Base-by-base conservation (phyloP, 2,113 vertebrate genomes). In the Toxotes chatareus region DNA sequence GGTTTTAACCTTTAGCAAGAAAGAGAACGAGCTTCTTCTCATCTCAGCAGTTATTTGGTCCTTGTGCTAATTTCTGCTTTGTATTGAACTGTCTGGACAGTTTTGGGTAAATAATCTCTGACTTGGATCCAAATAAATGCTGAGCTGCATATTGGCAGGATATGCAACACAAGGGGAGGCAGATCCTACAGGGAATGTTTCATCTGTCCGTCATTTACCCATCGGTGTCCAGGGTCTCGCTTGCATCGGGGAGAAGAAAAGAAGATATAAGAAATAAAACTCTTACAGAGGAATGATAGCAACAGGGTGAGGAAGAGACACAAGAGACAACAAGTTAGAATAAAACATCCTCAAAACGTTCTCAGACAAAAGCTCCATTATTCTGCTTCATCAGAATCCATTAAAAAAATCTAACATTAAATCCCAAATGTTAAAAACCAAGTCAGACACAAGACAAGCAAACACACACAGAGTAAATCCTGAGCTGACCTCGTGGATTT, bases 171-270 rank as follows among this genome's bases (percentile, higher is more conserved):
- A n/a, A 23, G 62, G 34, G 55, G 55, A 19, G 44, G 38, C 4
- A 4, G 63, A 51, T 9, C 21, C 67, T 60, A 73, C 55, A 40
- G 59, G 65, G 59, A 16, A 36, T 9, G 61, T 44, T 79, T 73
- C 63, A 64, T 76, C 53, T 81, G 40, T 70, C 79, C 83, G 73
- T 57, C 76, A 86, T 89, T 97, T 96, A 99, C 97, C 97, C 95
- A 70, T 96, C 95, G 87, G 86, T 92, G 86, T 95, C 96, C 93
- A 93, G 95, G 68, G 92, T 96, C 93, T 96, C 95, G 86, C 97
- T 98, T 93, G 94, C 91, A 91, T 93, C 85, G 89, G 80, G 21
- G 31, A 72, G 51, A 85, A 82, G 88, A 84, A 80, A 74, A 85
- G 59, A 69, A 73, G 49, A 53, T 3, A 23, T 78, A 57, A 83